Conservation (phyloP, 2,797 vertebrate genomes). For the Eurystomus glaucurus region DNA sequence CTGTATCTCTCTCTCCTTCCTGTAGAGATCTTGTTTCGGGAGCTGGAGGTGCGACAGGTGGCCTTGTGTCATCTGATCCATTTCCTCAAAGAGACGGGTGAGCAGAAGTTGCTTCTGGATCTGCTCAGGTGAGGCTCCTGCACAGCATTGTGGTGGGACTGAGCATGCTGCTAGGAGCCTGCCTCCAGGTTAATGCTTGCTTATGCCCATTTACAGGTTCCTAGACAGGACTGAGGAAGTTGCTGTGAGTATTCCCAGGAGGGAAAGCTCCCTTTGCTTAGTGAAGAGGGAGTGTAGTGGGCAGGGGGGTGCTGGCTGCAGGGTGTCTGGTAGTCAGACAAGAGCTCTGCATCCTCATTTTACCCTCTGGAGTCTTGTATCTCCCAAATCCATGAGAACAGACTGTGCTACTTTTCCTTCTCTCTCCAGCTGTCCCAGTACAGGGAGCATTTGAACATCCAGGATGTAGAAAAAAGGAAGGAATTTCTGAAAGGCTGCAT, state of each 20-base stretch:
- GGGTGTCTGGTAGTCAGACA: neutral
- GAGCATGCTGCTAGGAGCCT: neutral
- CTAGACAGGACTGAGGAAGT: slow-evolving; percentile 92
- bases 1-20: neutral
- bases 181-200: neutral
- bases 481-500: slow-evolving; percentile 94
- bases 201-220: slow-evolving; percentile 83
- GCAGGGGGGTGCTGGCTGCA: neutral
- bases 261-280: neutral
- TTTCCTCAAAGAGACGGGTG: slow-evolving; percentile 91
- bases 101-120: slow-evolving; percentile 91
- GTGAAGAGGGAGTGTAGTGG: neutral
- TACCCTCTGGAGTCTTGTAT: neutral
- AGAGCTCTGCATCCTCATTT: neutral
- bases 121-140: slow-evolving; percentile 85
- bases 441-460: slow-evolving; percentile 91
- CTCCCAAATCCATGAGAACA: neutral
- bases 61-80: slow-evolving; percentile 93
- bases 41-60: slow-evolving; percentile 90
- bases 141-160: neutral
- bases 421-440: slow-evolving; percentile 92
- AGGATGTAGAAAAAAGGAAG: slow-evolving; percentile 89
- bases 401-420: neutral
- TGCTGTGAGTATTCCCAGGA: slow-evolving; percentile 86
- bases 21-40: slow-evolving; percentile 92